Evolutionary conservation across 2,888 invertebrate genomes (phyloP), one percentile per base, ranked within the genome.

Genomic region (Patella pellucida): DNA sequence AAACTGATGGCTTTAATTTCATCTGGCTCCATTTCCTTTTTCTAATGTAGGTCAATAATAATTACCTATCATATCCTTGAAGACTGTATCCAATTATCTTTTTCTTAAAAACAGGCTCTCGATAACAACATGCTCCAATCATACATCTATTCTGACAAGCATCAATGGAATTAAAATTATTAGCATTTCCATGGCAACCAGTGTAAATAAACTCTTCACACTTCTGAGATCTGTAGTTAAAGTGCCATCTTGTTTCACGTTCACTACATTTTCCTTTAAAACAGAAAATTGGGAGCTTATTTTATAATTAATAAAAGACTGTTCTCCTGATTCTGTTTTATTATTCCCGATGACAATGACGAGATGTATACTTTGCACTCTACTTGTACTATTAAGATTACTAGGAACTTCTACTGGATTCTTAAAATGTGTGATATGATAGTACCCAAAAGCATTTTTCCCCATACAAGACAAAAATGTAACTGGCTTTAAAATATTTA

Each of bases 21-120:
- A 41, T 41, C n/a, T 19, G 62, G 19, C n/a, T 62, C 19, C 62
- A 19, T 62, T n/a, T 19, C 1, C n/a, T 0, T 62, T 62, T 62
- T 62, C 7, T 62, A 27, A n/a, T 16, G 51, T 41, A 41, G 41
- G 41, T 41, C 31, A 9, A 41, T 41, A 41, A 41, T 23, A 78
- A 82, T 74, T 78, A 89, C 89, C 84, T 85, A 73, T 89, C 88
- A 82, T 84, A 88, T 31, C 87, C 87, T 50, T 86, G 79, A 3
- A 69, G 73, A 75, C 85, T 84, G 73, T 85, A 88, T 12, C 89
- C 89, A 79, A 85, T 81, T 15, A 76, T 73, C 15, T 79, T 79
- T 14, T 74, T 77, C 27, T 73, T 80, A 19, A 81, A 77, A 41
- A 81, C 79, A 0, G 83, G 85, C 51, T 77, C 80, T 68, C 89